Base-by-base conservation (phyloP, 2,797 vertebrate genomes). In the Melanotaenia pygmaea region DNA sequence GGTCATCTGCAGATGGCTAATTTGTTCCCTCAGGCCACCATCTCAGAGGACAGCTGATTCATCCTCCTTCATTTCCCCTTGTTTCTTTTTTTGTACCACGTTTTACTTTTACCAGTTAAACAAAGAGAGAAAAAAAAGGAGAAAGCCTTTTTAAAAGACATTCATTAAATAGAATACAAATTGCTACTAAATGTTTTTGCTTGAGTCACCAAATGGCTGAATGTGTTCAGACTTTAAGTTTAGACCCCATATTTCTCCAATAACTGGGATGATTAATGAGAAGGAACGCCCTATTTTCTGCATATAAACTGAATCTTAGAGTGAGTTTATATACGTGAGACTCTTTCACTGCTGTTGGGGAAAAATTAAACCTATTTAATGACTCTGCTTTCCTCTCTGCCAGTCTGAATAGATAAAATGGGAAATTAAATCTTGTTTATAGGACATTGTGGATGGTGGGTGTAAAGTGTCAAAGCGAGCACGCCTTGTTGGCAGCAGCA, bases 371-470 rank as follows among this genome's bases (percentile, higher is more conserved):
- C 7, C 50, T 24, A 51, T 51, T 51, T 51, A 22, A 51, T 22
- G 7, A 24, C 47, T n/a, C 20, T 50, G 20, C 47, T 50, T 50
- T 50, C 7, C n/a, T 50, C n/a, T 50, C 47, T 51, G 50, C 50
- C 50, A 51, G 22, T 24, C 11, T 51, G 22, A 51, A 24, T 51
- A 24, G 50, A 51, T 51, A 51, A 51, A 51, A 51, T 24, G 50
- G 50, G 50, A 51, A 51, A 51, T 51, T 24, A 51, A 51, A 51
- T 51, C 50, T 51, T 51, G 50, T 51, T 51, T 51, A 51, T 51
- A 24, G 22, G 50, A 24, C 9, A 11, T 10, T 51, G 50, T 10
- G 24, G 50, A 51, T 51, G 13, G n/a, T 3, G 22, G 22, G n/a
- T 51, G 50, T 51, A 51, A 51, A 51, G 50, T 51, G 50, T 51